Evolutionary conservation across 37 sponge, comb jelly and placozoan species (phyloP).

Genomic region (Amphimedon queenslandica): DNA sequence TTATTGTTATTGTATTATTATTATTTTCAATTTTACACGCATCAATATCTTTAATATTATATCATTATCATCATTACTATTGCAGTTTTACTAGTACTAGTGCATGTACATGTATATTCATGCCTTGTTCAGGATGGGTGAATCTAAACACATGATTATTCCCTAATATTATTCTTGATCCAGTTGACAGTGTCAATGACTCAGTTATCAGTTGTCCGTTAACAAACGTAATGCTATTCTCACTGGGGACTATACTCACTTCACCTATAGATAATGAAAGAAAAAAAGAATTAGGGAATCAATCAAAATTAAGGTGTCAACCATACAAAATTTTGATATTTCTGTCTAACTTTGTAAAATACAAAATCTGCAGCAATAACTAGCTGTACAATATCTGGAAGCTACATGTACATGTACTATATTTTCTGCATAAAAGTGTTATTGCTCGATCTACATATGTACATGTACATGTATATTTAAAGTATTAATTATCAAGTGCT

Average conservation of each 20-base stretch:
- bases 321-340: neutral
- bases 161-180: slow-evolving; percentile 85
- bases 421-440: no score
- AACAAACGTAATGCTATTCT: slow-evolving; percentile 63
- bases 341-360: neutral
- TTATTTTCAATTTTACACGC: no score
- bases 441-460: no score
- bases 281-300: neutral
- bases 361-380: neutral
- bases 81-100: no score
- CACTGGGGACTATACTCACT: slow-evolving; percentile 37
- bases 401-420: no score
- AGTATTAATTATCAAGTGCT: neutral
- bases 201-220: slow-evolving; percentile 67
- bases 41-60: no score
- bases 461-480: neutral
- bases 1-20: no score
- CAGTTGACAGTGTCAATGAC: slow-evolving; percentile 55
- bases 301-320: neutral
- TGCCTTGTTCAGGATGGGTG: slow-evolving; percentile 75
- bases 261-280: slow-evolving; percentile 10
- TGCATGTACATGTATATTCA: no score
- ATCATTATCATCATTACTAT: no score
- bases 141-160: slow-evolving; percentile 92
- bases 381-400: no score